These are phyloP conservation scores for Poeciliopsis gracilis DNA, from an alignment of 2,797 vertebrate genomes.

Conservation along the genomic window DNA sequence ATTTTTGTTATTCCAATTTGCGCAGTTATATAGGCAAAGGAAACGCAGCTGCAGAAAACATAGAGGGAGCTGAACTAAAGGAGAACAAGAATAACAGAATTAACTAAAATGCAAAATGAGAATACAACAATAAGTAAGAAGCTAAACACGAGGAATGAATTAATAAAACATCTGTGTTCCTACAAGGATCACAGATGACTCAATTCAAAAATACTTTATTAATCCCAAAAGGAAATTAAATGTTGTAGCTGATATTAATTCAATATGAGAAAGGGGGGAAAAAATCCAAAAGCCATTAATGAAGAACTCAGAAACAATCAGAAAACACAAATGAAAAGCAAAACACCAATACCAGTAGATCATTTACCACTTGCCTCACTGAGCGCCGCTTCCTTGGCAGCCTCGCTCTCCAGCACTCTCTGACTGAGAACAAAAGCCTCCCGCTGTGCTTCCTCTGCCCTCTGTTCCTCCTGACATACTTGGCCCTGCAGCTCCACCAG, in stretches of 20 bases:
- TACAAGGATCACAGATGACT: not conserved
- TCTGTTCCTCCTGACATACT: constrained; percentile 75
- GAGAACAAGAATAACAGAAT: too few species aligned
- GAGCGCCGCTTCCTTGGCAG: constrained; percentile 72
- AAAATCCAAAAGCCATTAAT: not conserved
- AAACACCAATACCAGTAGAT: not conserved
- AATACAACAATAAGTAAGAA: not conserved
- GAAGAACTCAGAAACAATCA: not conserved
- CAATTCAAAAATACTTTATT: too few species aligned
- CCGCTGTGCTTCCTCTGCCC: constrained; percentile 72
- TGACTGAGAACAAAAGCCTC: constrained; percentile 78
- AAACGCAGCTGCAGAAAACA: not conserved
- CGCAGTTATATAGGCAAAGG: too few species aligned
- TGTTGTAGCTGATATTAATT: too few species aligned
- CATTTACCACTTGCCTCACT: constrained; percentile 79
- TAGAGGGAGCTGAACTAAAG: not conserved
- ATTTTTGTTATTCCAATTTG: too few species aligned
- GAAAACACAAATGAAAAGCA: not conserved
- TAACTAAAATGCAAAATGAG: not conserved
- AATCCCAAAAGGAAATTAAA: not conserved
- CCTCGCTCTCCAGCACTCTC: constrained; percentile 76
- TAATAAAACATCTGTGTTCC: not conserved
- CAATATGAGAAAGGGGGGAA: too few species aligned
- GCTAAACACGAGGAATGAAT: not conserved
- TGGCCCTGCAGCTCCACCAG: constrained; percentile 76